Percentiles rank a stretch among this genome's conserved stretches.
Conservation (phyloP, 2,888 invertebrate species). For the Cosmopolites sordidus region DNA sequence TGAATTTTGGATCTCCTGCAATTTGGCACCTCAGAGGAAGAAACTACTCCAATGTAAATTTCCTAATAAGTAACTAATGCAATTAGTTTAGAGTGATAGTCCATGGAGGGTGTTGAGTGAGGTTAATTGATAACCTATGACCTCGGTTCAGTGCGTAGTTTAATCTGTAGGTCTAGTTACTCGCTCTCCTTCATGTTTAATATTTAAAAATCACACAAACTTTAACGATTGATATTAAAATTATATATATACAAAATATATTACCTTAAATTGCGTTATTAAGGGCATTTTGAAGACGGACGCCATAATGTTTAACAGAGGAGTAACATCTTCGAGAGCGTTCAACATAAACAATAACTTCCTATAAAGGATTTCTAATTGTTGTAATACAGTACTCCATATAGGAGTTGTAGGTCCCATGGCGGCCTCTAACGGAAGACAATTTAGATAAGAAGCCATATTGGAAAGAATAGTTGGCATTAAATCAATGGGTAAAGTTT, state of each 20-base stretch:
- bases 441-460: slow-evolving; percentile 89
- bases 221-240: background rate
- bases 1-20: too few species aligned
- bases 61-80: too few species aligned
- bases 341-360: slow-evolving; percentile 66
- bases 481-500: slow-evolving; percentile 65
- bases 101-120: too few species aligned
- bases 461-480: slow-evolving; percentile 82
- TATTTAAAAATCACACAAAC: too few species aligned
- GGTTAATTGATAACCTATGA: too few species aligned
- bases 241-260: background rate
- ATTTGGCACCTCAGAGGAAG: too few species aligned
- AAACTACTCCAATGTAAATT: too few species aligned
- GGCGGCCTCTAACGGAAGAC: slow-evolving; percentile 78
- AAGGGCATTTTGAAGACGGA: slow-evolving; percentile 80
- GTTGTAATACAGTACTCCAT: slow-evolving; percentile 78
- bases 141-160: too few species aligned
- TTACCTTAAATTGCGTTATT: slow-evolving; percentile 74
- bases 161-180: too few species aligned
- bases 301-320: slow-evolving; percentile 71
- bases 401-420: slow-evolving; percentile 63
- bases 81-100: too few species aligned
- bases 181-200: too few species aligned
- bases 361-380: slow-evolving; percentile 83
- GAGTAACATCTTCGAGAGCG: slow-evolving; percentile 64